Evolutionary conservation across 1,140 invertebrate genomes (phyloP).

Genomic region (Drosophila seguyi): DNA sequence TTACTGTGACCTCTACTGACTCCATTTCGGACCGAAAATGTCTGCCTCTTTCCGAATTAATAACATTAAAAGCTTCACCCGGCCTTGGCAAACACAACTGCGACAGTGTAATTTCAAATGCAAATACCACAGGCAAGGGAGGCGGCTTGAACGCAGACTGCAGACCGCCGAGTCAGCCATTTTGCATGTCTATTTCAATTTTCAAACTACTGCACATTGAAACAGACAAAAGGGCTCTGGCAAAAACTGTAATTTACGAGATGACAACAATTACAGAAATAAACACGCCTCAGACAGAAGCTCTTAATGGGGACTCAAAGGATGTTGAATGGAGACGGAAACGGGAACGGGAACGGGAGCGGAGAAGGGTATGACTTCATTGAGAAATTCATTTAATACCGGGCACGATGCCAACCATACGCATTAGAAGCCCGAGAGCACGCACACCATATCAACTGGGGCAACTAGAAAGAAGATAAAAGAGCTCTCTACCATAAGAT

Average conservation of each 20-base stretch:
- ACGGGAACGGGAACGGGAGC: background rate
- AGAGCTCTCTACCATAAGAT: background rate
- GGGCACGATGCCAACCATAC: constrained; percentile 50
- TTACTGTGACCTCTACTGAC: background rate
- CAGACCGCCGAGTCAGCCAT: constrained; percentile 24
- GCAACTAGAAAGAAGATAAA: background rate
- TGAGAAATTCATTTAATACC: constrained; percentile 61
- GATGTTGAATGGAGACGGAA: constrained; percentile 25
- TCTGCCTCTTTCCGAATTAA: constrained; percentile 32
- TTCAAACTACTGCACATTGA: constrained; percentile 26
- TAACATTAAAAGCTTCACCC: constrained; percentile 52
- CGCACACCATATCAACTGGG: constrained; percentile 21
- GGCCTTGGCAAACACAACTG: constrained; percentile 29
- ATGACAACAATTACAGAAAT: constrained; percentile 59
- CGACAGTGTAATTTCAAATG: constrained; percentile 44
- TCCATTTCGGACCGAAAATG: constrained; percentile 8
- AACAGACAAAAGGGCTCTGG: constrained; percentile 19
- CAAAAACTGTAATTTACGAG: constrained; percentile 62
- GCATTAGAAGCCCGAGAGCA: constrained; percentile 40
- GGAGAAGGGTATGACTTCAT: constrained; percentile 53
- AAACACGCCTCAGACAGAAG: constrained; percentile 44
- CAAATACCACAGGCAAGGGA: constrained; percentile 37
- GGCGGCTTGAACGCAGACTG: constrained; percentile 11
- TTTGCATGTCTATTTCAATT: constrained; percentile 58
- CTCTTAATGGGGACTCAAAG: constrained; percentile 46